Base-by-base conservation (phyloP, 2,113 vertebrate genomes). In the Engraulis encrasicolus region DNA sequence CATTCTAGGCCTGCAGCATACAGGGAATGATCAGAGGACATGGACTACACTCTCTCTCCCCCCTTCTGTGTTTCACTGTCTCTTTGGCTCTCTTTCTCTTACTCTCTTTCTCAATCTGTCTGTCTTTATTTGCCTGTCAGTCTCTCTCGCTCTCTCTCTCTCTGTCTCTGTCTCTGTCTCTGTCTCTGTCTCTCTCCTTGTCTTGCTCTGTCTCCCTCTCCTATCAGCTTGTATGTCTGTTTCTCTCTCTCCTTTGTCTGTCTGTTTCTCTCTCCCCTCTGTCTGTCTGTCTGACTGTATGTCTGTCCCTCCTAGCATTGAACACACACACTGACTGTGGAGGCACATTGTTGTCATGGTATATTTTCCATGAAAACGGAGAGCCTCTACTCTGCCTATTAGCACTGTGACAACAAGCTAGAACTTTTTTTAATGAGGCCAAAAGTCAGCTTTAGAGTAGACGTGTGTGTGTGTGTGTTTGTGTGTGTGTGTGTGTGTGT, bases 401-500 rank as follows among this genome's bases (percentile, higher is more conserved):
- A 66, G 1, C 0, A 66, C 2, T 66, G 1, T 66, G 58, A 3
- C 27, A 66, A 27, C 27, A 11, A 12, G 58, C 14, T 31, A 66
- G 58, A 36, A 2, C 23, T 17, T 74, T 74, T 74, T 34, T 34
- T 31, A 31, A 14, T 2, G 15, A 31, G 23, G 31, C 66, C 66
- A 34, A 74, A 74, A 34, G 45, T 45, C 5, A 7, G 31, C 15
- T 12, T 19, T 58, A 80, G n/a, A n/a, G n/a, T n/a, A n/a, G 50
- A 36, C 82, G 81, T 49, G 15, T 5, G 40, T 74, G 61, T 52
- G 11, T 52, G 52, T 54, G 66, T 36, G 66, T 74, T 23, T 74
- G 66, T 34, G 27, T 31, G 27, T 71, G 61, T 71, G 61, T 71
- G 61, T 71, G n/a, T 34, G 66, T 31, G 66, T 71, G 66, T 71